Evolutionary conservation across 2,888 invertebrate genomes (phyloP).

Genomic region (Drosophila mimetica): DNA sequence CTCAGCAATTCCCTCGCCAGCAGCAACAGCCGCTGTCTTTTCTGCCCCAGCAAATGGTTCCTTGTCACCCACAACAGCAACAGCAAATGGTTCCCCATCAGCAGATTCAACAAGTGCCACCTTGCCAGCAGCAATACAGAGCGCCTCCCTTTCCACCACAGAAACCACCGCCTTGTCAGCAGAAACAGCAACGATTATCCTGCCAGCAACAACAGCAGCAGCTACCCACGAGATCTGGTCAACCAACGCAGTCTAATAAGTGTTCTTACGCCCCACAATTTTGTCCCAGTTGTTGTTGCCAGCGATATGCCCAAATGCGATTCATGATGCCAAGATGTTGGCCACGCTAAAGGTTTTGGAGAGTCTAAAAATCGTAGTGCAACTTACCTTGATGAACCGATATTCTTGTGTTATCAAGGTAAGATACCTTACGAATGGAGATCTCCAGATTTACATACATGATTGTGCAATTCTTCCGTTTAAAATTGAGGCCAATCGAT

Average conservation of each 20-base stretch:
- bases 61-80: constrained; percentile 5
- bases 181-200: constrained; percentile 1
- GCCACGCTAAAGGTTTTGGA: constrained; percentile 34
- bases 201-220: constrained; percentile 5
- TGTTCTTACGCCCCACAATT: constrained; percentile 24
- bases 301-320: constrained; percentile 59
- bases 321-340: constrained; percentile 68
- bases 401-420: constrained; percentile 29
- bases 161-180: constrained; percentile 19
- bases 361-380: constrained; percentile 34
- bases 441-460: neutral
- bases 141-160: neutral
- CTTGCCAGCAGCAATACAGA: constrained; percentile 4
- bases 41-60: constrained; percentile 2
- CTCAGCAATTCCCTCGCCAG: neutral
- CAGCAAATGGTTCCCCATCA: neutral
- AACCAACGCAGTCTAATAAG: constrained; percentile 11
- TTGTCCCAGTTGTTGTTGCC: constrained; percentile 43
- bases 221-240: neutral
- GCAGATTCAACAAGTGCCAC: neutral
- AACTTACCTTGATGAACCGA: constrained; percentile 46
- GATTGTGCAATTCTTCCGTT: constrained; percentile 53
- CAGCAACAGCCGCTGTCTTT: constrained; percentile 6
- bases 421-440: constrained; percentile 48
- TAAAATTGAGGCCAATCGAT: constrained; percentile 22